Conservation (phyloP, 2,888 invertebrate species). For the Erebia epiphron region DNA sequence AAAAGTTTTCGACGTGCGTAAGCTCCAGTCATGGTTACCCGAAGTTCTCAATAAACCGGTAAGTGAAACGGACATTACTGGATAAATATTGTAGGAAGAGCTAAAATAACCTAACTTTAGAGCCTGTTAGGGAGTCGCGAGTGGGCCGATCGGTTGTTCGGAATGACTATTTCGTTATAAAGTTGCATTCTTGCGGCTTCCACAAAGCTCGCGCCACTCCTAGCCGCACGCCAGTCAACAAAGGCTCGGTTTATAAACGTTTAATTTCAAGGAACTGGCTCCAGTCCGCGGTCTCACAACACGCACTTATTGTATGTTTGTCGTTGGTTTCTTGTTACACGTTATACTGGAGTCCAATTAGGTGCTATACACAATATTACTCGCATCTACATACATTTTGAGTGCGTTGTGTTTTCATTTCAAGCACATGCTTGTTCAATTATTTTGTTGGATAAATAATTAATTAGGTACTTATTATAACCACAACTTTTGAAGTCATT, state of each 20-base stretch:
- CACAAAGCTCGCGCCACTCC: constrained; percentile 35
- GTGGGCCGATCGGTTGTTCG: constrained; percentile 21
- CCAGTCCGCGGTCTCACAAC: constrained; percentile 48
- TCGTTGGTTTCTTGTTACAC: constrained; percentile 49
- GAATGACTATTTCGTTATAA: constrained; percentile 24
- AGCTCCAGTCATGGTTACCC: constrained; percentile 68
- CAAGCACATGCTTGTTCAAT: too few relatives aligned
- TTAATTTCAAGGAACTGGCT: constrained; percentile 63
- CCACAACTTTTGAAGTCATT: not conserved
- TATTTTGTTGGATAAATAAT: too few relatives aligned
- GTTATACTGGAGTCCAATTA: constrained; percentile 36
- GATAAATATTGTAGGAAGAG: constrained; percentile 45
- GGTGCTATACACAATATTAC: not conserved
- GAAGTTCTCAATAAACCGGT: constrained; percentile 75
- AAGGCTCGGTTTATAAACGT: constrained; percentile 58
- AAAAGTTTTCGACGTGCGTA: constrained; percentile 65
- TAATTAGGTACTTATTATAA: not conserved
- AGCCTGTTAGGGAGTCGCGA: constrained; percentile 26
- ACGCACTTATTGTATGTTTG: constrained; percentile 57
- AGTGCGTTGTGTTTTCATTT: too few relatives aligned
- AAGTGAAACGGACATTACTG: constrained; percentile 71
- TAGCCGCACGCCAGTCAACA: constrained; percentile 47
- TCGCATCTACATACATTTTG: too few relatives aligned
- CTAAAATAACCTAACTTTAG: constrained; percentile 42
- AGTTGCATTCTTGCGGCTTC: constrained; percentile 44